Base-by-base conservation (phyloP, 2,113 vertebrate genomes). In the Psittacula cyanocephala region DNA sequence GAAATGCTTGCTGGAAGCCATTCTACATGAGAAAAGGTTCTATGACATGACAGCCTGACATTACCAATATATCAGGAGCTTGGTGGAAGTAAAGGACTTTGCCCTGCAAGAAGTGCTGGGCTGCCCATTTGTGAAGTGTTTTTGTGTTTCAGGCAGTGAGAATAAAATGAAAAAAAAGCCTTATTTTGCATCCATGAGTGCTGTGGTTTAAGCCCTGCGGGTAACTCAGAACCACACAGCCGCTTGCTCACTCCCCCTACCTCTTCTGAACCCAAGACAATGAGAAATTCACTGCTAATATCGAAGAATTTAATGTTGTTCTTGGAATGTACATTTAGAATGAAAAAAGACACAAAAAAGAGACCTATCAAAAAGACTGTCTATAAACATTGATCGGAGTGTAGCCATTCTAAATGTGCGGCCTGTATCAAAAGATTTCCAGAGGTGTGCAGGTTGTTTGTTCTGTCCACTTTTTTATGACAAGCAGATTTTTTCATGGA, bases 41-140 rank as follows among this genome's bases (percentile, higher is more conserved):
- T 74, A 23, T 95, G 81, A 89, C 62, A 75, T 95, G 95, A 97
- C 96, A 97, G 93, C 46, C 92, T 97, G 96, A 96, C 95, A 86
- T 93, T 86, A 74, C 70, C 76, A 93, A 97, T 97, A 90, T 59
- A 97, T 95, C 95, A 96, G 81, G 41, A 79, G 25, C 65, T 90
- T 5, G 0, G 68, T 63, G 75, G 57, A 89, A 76, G 28, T 80
- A 93, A 84, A 92, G 75, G 33, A 55, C 53, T 93, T 93, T 86
- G 59, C 70, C 72, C 81, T 57, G 63, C 75, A 84, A 92, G 78
- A 68, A 88, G 69, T 55, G 62, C 72, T 72, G 41, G 60, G n/a
- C 64, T 92, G 57, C 71, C 84, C 53, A 20, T 90, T 94, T 0
- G 0, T 47, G 64, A 92, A 89, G 86, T 49, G 25, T 44, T 93